Evolutionary conservation across 2,888 invertebrate genomes (phyloP).

Genomic region (Ptychoptera contaminata): DNA sequence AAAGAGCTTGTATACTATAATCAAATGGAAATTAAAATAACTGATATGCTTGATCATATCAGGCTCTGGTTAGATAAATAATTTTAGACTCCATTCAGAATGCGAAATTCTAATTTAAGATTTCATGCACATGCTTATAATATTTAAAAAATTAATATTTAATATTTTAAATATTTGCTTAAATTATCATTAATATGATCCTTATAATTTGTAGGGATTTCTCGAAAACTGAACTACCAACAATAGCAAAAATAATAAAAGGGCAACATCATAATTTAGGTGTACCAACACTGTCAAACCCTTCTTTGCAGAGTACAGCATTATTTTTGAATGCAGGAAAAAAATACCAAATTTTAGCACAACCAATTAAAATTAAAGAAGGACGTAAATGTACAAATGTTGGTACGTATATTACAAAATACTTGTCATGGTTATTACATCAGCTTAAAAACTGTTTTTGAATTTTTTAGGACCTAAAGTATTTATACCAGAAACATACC

Average conservation of each 20-base stretch:
- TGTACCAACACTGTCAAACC: slow-evolving; percentile 73
- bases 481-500: slow-evolving; percentile 78
- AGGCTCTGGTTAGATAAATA: no score
- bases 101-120: no score
- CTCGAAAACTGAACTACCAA: slow-evolving; percentile 59
- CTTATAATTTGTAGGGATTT: slow-evolving; percentile 30
- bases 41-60: no score
- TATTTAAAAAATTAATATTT: no score
- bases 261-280: slow-evolving; percentile 88
- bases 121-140: no score
- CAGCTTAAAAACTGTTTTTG: not conserved
- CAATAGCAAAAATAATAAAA: slow-evolving; percentile 80
- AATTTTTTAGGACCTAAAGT: slow-evolving; percentile 47
- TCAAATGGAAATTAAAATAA: no score
- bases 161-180: no score
- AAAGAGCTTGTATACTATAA: no score
- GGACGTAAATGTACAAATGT: slow-evolving; percentile 67
- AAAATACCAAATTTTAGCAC: slow-evolving; percentile 72
- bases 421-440: no score
- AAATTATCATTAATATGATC: not conserved
- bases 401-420: slow-evolving; percentile 13
- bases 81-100: no score
- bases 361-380: slow-evolving; percentile 81
- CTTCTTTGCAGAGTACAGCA: slow-evolving; percentile 73
- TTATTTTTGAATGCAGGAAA: slow-evolving; percentile 72